Conservation (phyloP, 53 echinoderm and acorn worm genomes). For the Stichopus horrens region DNA sequence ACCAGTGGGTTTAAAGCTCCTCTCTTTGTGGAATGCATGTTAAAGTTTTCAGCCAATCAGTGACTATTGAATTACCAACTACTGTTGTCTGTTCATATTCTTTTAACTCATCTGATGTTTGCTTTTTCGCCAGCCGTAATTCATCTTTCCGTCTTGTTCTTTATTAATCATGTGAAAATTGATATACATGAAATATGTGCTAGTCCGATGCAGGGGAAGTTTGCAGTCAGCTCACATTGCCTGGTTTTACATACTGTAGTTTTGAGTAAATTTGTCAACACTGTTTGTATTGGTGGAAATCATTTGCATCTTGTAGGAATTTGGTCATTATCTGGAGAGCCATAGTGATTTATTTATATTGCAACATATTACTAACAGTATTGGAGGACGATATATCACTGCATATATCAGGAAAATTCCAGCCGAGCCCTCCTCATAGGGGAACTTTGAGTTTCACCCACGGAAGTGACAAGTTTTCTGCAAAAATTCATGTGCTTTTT, state of each 20-base stretch:
- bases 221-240: background rate
- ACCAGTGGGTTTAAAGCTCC: too few relatives aligned
- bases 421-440: too few relatives aligned
- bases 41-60: too few relatives aligned
- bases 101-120: background rate
- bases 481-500: background rate
- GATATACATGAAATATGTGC: background rate
- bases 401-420: background rate
- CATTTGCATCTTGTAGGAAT: background rate
- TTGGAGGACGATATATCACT: background rate
- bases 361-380: background rate
- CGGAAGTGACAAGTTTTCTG: background rate
- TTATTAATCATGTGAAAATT: background rate
- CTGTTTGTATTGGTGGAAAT: background rate
- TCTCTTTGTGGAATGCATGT: too few relatives aligned
- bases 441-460: background rate
- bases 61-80: too few relatives aligned
- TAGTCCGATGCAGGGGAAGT: background rate
- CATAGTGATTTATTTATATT: background rate
- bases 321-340: background rate
- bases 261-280: background rate
- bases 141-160: background rate
- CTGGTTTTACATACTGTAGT: background rate
- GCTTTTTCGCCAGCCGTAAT: background rate
- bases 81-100: background rate